Evolutionary conservation across 2,797 vertebrate genomes (phyloP), one percentile per base, ranked within the genome.

Genomic region (Naso thynnoides): DNA sequence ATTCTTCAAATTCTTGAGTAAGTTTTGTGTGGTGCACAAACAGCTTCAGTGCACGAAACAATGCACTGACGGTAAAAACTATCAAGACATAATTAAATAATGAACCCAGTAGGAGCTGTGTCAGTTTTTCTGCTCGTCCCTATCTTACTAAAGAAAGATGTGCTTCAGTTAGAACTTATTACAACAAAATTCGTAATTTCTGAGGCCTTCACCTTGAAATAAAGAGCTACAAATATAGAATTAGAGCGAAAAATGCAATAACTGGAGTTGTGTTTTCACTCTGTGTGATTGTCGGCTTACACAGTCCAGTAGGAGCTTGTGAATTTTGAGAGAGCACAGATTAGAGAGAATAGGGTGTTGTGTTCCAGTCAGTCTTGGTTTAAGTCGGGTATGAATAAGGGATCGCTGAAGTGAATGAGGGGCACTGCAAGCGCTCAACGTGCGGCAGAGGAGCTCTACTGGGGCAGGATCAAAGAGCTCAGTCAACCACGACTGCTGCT

Each of bases 391-490:
- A 70, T 87, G 86, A 91, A 85, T 84, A 72, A 86, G 82, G 74
- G 85, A 90, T 90, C 67, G 84, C 85, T 79, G 81, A 76, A 80
- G 79, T 80, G 81, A 88, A 87, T 69, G 82, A 85, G 84, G 83
- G 84, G 39, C 61, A 71, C 70, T 74, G 77, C 69, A 63, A 48
- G 70, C 79, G 54, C 76, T 88, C 79, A 64, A n/a, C 33, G 15
- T 36, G 47, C 74, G 81, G 88, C 54, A 54, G 72, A 80, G 76
- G 73, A 77, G 82, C 85, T 87, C 85, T 70, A 44, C 82, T 79
- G 89, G 85, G 87, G 82, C 78, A 74, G 81, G 88, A 94, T 94
- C 91, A 92, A 93, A 92, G 85, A 86, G 85, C 44, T 74, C 83
- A 88, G 81, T 83, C 87, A 86, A 88, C 73, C 91, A 86, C 68